Evolutionary conservation across 2,888 invertebrate genomes (phyloP).

Genomic region (Tromatobia lineatoria): DNA sequence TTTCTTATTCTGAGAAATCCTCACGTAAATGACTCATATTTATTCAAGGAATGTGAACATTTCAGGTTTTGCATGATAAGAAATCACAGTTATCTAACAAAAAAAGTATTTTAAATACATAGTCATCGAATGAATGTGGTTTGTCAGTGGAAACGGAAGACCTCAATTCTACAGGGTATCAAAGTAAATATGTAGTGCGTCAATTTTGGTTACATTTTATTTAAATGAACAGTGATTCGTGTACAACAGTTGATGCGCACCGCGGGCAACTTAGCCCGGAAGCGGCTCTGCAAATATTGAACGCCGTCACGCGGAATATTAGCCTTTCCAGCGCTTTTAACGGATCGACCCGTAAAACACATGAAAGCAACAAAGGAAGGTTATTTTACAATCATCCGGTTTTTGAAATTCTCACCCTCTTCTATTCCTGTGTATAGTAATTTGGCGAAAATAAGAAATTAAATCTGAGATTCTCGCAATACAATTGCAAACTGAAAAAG

Average conservation of each 20-base stretch:
- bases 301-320: constrained; percentile 37
- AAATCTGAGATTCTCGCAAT: constrained; percentile 41
- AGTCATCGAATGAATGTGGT: too few species aligned
- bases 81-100: too few species aligned
- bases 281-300: constrained; percentile 54
- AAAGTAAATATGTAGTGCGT: neutral
- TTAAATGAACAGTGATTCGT: constrained; percentile 55
- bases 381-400: constrained; percentile 15
- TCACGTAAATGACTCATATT: too few species aligned
- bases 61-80: too few species aligned
- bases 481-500: neutral
- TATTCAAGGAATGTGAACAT: too few species aligned
- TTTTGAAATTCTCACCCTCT: neutral
- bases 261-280: constrained; percentile 47
- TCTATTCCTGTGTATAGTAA: neutral
- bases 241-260: constrained; percentile 49
- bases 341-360: constrained; percentile 26
- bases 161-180: neutral
- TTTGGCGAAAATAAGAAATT: constrained; percentile 7
- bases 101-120: too few species aligned
- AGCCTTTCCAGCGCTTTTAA: constrained; percentile 13
- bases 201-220: constrained; percentile 52
- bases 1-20: too few species aligned
- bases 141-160: neutral
- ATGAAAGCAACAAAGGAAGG: constrained; percentile 20